Conservation (phyloP, 37 sponge, comb jelly and placozoan species). For the Amphimedon queenslandica region DNA sequence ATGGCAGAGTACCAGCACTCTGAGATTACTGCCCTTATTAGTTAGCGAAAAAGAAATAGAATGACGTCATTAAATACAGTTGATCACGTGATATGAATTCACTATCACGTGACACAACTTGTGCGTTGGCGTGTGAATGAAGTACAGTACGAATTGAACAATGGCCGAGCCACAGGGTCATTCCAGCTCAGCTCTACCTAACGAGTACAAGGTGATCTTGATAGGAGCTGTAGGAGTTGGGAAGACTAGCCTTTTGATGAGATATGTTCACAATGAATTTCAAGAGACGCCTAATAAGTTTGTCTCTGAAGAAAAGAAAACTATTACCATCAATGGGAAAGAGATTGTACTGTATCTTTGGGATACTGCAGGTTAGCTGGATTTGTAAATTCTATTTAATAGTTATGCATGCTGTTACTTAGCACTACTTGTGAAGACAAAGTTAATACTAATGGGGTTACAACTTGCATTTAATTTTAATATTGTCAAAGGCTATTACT, state of each 20-base stretch:
- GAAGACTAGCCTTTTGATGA: constrained; percentile 45
- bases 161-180: too few species aligned
- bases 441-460: not conserved
- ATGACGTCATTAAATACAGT: too few species aligned
- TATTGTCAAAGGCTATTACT: too few species aligned
- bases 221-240: constrained; percentile 50
- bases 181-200: too few species aligned
- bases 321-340: constrained; percentile 18
- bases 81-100: too few species aligned
- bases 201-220: constrained; percentile 45
- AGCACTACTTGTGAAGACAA: not conserved
- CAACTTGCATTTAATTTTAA: too few species aligned
- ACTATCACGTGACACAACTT: too few species aligned
- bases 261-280: constrained; percentile 46
- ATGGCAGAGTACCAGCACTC: too few species aligned
- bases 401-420: not conserved
- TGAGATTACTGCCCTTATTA: too few species aligned
- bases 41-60: too few species aligned
- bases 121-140: too few species aligned
- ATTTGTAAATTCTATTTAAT: not conserved
- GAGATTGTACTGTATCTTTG: constrained; percentile 46
- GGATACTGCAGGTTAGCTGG: constrained; percentile 55
- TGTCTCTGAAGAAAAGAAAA: constrained; percentile 47
- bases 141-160: too few species aligned
- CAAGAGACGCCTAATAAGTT: constrained; percentile 26